Conservation (phyloP, 2,888 invertebrate genomes). For the Bembecia ichneumoniformis region DNA sequence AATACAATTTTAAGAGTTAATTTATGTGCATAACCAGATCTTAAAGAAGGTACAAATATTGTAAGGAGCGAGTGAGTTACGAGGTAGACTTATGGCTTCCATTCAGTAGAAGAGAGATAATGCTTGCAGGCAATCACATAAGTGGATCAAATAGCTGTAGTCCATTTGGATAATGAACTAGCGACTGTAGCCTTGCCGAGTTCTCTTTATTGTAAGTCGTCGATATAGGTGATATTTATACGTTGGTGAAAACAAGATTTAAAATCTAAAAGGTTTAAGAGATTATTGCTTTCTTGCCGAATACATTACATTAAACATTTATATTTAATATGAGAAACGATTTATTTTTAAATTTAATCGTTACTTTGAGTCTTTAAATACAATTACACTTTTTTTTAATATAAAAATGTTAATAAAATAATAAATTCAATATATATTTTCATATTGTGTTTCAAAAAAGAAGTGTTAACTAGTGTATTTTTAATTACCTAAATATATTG, state of each 20-base stretch:
- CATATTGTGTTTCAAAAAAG: no score
- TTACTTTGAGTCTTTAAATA: no score
- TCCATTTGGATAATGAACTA: constrained; percentile 72
- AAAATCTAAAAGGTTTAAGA: background rate
- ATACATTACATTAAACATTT: no score
- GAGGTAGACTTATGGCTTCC: constrained; percentile 68
- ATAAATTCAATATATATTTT: no score
- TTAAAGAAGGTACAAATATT: constrained; percentile 46
- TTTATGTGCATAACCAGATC: constrained; percentile 41
- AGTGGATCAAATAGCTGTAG: constrained; percentile 72
- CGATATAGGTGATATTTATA: constrained; percentile 3
- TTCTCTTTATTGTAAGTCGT: constrained; percentile 9
- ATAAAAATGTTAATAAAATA: no score
- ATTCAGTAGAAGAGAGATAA: constrained; percentile 67
- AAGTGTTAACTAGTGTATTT: no score
- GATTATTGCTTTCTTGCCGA: no score
- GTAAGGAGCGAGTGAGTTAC: constrained; percentile 47
- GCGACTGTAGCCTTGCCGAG: constrained; percentile 45
- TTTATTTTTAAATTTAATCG: no score
- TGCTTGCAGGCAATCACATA: constrained; percentile 72
- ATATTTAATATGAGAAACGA: no score
- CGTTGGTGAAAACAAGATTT: background rate
- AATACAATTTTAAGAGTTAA: constrained; percentile 29
- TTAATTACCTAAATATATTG: no score
- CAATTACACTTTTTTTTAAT: no score